These are phyloP conservation scores for Phasia obesa DNA, from an alignment of 2,888 invertebrate species.

Conservation along the genomic window DNA sequence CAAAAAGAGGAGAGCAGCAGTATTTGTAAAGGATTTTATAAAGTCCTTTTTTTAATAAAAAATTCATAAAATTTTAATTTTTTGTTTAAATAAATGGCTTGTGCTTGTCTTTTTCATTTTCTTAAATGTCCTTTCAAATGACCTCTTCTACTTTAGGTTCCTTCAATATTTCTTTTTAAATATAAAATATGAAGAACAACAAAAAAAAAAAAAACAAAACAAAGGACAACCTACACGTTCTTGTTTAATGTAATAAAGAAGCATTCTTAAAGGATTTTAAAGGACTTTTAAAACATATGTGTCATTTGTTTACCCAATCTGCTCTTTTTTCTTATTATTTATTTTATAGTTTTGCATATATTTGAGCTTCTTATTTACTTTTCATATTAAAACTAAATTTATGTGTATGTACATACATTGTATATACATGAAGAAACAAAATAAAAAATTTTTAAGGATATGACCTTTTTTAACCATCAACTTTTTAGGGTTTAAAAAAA, in stretches of 20 bases:
- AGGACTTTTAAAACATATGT: conserved; percentile 31
- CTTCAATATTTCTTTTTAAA: not conserved
- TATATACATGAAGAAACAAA: too few species aligned
- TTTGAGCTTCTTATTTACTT: too few species aligned
- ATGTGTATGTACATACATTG: too few species aligned
- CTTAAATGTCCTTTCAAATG: conserved; percentile 45
- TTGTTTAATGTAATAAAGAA: not conserved
- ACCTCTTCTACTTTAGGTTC: conserved; percentile 48
- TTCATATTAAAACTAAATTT: too few species aligned
- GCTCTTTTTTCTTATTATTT: conserved; percentile 9
- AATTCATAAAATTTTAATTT: conserved; percentile 35
- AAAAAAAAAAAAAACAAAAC: not conserved
- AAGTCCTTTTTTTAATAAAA: conserved; percentile 51
- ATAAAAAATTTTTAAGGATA: too few species aligned
- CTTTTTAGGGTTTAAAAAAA: too few species aligned
- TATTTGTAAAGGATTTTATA: conserved; percentile 46
- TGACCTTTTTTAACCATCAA: too few species aligned
- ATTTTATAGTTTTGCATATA: conserved; percentile 11
- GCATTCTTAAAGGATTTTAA: conserved; percentile 58
- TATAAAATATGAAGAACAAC: conserved; percentile 20
- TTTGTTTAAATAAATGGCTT: conserved; percentile 58
- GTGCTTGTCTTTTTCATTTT: conserved; percentile 41
- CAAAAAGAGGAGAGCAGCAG: not conserved
- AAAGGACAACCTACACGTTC: not conserved
- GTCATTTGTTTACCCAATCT: conserved; percentile 26